Conservation (phyloP, 2,888 invertebrate species). For the Malthinus seriepunctatus region DNA sequence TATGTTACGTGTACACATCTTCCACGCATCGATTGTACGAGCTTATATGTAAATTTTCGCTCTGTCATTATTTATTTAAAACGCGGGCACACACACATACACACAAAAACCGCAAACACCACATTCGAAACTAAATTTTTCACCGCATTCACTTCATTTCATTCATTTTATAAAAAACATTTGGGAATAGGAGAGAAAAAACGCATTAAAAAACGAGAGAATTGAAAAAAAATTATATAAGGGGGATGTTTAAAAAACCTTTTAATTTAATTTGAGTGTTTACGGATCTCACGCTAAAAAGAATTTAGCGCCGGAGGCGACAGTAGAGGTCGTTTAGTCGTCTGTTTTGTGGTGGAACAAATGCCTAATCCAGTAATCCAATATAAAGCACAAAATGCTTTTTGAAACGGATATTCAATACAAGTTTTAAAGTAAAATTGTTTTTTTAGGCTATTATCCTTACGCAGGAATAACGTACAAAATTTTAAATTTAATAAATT, state of each 20-base stretch:
- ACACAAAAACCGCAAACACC: no score
- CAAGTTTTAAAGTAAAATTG: background rate
- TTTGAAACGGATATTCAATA: background rate
- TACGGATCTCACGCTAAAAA: conserved; percentile 23
- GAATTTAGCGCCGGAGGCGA: conserved; percentile 17
- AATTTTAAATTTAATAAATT: no score
- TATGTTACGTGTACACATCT: no score
- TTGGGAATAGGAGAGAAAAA: no score
- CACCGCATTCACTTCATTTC: no score
- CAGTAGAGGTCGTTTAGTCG: conserved; percentile 18
- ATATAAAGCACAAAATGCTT: conserved; percentile 12
- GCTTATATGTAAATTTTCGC: no score
- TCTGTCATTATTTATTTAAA: no score
- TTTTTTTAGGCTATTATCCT: background rate
- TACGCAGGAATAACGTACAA: no score
- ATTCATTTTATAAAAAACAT: no score
- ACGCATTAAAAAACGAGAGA: background rate
- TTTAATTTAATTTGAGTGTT: conserved; percentile 25
- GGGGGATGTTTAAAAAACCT: conserved; percentile 5
- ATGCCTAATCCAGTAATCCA: conserved; percentile 23
- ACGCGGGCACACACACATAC: no score
- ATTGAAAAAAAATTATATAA: background rate
- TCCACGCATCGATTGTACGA: no score
- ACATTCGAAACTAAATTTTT: no score
- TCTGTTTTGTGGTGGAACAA: conserved; percentile 21